These are phyloP conservation scores for Calameuta filiformis DNA, from an alignment of 2,888 invertebrate genomes.

Conservation along the genomic window DNA sequence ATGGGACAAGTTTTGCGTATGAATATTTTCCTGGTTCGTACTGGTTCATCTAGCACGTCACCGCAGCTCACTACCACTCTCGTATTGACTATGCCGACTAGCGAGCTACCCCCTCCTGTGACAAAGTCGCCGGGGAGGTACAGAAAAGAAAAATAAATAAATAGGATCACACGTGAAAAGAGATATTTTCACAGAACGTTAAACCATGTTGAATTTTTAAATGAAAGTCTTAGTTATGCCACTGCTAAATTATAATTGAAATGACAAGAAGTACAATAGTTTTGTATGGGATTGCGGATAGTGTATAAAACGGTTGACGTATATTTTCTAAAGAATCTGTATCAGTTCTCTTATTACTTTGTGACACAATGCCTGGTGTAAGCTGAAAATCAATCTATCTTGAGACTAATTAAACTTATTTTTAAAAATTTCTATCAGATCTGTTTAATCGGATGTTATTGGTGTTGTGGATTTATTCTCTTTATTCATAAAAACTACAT, in stretches of 20 bases:
- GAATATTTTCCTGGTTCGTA: slow-evolving; percentile 37
- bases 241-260: slow-evolving; percentile 21
- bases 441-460: background rate
- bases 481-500: background rate
- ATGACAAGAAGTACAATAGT: slow-evolving; percentile 38
- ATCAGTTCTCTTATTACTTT: background rate
- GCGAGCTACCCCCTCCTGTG: background rate
- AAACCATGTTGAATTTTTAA: background rate
- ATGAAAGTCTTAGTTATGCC: background rate
- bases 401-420: background rate
- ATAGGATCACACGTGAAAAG: background rate
- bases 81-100: background rate
- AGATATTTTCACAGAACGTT: background rate
- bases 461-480: background rate
- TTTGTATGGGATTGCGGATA: slow-evolving; percentile 31
- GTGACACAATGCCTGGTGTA: background rate
- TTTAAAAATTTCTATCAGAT: background rate
- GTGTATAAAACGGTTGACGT: slow-evolving; percentile 31
- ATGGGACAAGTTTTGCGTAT: slow-evolving; percentile 51
- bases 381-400: background rate
- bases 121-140: background rate
- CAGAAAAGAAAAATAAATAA: background rate
- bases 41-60: background rate
- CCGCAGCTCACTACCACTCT: background rate
- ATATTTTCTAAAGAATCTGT: slow-evolving; percentile 16